Evolutionary conservation across 2,113 vertebrate species (phyloP).

Genomic region (Verasper variegatus): DNA sequence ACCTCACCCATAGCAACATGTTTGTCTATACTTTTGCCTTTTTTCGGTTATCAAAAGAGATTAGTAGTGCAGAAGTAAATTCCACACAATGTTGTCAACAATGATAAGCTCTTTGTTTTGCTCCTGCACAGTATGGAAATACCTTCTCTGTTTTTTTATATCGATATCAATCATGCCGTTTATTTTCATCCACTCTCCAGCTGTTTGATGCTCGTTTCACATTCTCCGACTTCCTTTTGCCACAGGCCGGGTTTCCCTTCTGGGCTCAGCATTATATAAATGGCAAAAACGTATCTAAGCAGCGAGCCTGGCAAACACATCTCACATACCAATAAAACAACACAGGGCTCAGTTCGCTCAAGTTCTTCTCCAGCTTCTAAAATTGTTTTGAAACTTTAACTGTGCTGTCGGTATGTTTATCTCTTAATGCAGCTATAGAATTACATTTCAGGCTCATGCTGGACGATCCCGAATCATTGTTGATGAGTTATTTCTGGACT

Average conservation of each 20-base stretch:
- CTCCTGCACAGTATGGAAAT: too few species aligned
- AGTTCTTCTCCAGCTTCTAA: not conserved
- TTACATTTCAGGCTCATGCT: not conserved
- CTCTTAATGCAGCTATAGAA: not conserved
- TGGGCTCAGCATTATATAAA: not conserved
- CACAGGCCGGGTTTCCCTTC: not conserved
- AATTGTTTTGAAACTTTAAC: not conserved
- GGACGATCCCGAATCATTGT: too few species aligned
- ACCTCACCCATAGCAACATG: conserved; percentile 27
- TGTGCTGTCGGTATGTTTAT: too few species aligned
- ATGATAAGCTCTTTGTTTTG: too few species aligned
- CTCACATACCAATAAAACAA: not conserved
- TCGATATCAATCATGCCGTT: not conserved
- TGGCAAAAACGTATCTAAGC: too few species aligned
- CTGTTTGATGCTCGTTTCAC: not conserved
- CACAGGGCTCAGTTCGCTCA: not conserved
- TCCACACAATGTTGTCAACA: too few species aligned
- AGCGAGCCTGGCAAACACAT: too few species aligned
- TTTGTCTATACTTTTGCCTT: not conserved
- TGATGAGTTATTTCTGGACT: not conserved
- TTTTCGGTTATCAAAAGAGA: not conserved
- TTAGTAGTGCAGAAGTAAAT: not conserved
- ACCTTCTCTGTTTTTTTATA: too few species aligned
- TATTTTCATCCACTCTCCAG: not conserved
- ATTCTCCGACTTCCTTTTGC: not conserved